A percentile compares a stretch with the other conserved stretches of the same genome.
Evolutionary conservation across 92 coral and sea anemone species (phyloP).

Genomic region (Porites lobata): DNA sequence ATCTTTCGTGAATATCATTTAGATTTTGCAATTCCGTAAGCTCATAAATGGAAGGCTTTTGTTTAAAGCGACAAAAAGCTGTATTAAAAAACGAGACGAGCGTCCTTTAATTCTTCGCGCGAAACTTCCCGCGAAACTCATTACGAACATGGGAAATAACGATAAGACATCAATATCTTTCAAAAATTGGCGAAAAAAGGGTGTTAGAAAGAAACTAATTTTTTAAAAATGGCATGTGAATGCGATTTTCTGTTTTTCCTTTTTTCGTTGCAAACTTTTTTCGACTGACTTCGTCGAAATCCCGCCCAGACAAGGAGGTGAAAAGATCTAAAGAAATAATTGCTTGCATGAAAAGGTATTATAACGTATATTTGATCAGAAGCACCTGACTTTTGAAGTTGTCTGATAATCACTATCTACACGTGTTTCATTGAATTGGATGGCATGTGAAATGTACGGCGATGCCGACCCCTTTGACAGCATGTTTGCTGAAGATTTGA

Average conservation of each 20-base stretch:
- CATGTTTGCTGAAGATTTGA: constrained; percentile 22
- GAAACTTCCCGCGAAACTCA: constrained; percentile 24
- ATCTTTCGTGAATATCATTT: background rate
- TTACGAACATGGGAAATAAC: background rate
- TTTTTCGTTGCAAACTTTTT: background rate
- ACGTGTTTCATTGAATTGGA: constrained; percentile 54
- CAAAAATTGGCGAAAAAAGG: background rate
- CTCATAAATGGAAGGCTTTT: background rate
- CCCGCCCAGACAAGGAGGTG: constrained; percentile 2
- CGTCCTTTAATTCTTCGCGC: constrained; percentile 39
- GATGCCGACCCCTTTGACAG: constrained; percentile 33
- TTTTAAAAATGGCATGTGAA: background rate
- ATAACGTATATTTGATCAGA: constrained; percentile 37
- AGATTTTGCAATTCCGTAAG: constrained; percentile 5
- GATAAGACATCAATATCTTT: background rate
- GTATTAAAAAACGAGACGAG: background rate
- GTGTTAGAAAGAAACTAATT: background rate
- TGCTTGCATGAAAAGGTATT: constrained; percentile 18
- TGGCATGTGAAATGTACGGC: constrained; percentile 34
- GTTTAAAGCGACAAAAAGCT: constrained; percentile 7
- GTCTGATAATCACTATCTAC: constrained; percentile 33
- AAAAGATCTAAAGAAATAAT: constrained; percentile 16
- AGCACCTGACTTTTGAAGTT: constrained; percentile 47
- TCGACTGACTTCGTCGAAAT: background rate
- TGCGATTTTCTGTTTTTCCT: background rate